Evolutionary conservation across 2,888 invertebrate species (phyloP).

Genomic region (Drosophila paracracens): DNA sequence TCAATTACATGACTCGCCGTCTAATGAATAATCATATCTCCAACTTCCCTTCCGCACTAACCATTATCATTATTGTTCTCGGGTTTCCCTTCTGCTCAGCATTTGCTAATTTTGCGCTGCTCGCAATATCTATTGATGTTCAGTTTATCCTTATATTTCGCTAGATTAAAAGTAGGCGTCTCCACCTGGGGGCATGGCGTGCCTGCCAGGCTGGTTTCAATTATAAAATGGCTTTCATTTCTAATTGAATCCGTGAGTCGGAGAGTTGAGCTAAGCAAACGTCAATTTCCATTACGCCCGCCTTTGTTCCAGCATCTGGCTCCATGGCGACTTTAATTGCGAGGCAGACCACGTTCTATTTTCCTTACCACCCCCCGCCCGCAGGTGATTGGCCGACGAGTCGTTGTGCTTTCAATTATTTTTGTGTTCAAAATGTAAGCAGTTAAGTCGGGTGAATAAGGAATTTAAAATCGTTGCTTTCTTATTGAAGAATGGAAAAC

Average conservation of each 20-base stretch:
- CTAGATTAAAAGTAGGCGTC: constrained; percentile 16
- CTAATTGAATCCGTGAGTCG: constrained; percentile 77
- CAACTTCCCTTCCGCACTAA: not conserved
- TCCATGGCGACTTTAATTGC: constrained; percentile 55
- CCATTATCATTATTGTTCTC: constrained; percentile 32
- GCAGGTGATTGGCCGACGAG: constrained; percentile 24
- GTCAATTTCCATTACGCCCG: constrained; percentile 22
- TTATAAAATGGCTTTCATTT: constrained; percentile 80
- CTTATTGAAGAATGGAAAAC: constrained; percentile 2
- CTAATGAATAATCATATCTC: constrained; percentile 62
- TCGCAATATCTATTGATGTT: constrained; percentile 41
- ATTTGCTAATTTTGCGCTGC: constrained; percentile 16
- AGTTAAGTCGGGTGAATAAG: constrained; percentile 4
- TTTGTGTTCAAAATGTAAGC: constrained; percentile 11
- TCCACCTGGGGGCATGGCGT: constrained; percentile 26
- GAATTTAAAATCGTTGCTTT: constrained; percentile 14
- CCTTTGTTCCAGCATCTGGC: constrained; percentile 21
- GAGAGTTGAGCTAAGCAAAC: constrained; percentile 49
- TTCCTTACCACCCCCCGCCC: constrained; percentile 9
- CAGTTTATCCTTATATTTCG: not conserved
- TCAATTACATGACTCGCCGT: constrained; percentile 64
- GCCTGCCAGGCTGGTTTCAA: constrained; percentile 59
- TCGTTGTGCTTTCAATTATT: constrained; percentile 36
- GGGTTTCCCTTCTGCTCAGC: not conserved
- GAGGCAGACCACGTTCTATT: constrained; percentile 53